Base-by-base conservation (phyloP, 2,888 invertebrate species). In the Zhuqinia jingwanae region DNA sequence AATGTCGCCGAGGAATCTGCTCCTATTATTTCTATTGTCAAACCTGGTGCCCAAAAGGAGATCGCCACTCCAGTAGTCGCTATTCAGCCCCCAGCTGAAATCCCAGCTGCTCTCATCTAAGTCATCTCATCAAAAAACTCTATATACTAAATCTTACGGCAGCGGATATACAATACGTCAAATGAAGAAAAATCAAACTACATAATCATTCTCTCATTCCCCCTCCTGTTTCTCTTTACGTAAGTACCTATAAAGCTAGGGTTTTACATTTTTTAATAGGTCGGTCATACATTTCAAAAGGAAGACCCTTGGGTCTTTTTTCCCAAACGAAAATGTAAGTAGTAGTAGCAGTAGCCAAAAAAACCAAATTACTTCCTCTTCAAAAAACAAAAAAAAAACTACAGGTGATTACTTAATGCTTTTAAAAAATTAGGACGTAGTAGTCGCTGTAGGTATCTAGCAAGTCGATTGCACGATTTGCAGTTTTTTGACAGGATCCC, bases 101-200 rank as follows among this genome's bases (percentile, higher is more conserved):
- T 87, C 17, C 87, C 87, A 81, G 87, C 87, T 30, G 87, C 87
- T 78, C 82, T 87, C 56, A 58, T 87, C 77, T 87, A 87, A 87
- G 87, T 87, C 82, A 87, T 75, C 73, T 75, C 76, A 47, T 22
- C 30, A 15, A 77, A 42, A 8, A 36, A 13, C 70, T 42, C 45
- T 65, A 20, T 25, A 25, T 60, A 56, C 58, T 70, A 30, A 81
- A 63, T 63, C 20, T 65, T 36, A 68, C 84, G n/a, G n/a, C n/a
- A n/a, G n/a, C n/a, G 36, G 8, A 36, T 36, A 6, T 36, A 36
- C 36, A 36, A 36, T 36, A 36, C 8, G 3, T 36, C 8, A 6
- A 6, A 6, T 36, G 8, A 42, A 11, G 36, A 11, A 78, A 79
- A 60, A 85, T 36, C 87, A n/a, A n/a, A n/a, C n/a, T n/a, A n/a